phyloP scores from a whole-genome alignment of 1,140 invertebrate species.

The Matsumurasca onukii region DNA sequence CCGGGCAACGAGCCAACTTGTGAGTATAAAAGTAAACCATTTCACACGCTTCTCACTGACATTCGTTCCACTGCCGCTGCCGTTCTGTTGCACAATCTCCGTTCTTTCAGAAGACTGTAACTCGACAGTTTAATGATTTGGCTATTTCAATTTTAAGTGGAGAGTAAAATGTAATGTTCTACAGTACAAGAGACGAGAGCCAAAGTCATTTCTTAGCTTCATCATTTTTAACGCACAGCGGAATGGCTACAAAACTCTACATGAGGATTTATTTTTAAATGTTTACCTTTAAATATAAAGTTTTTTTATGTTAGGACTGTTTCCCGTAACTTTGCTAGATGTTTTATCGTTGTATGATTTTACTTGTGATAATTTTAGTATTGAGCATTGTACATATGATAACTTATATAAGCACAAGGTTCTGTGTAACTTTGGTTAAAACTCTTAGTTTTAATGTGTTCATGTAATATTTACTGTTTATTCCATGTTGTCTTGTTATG shows the following conservation, averaged over 20 bases:
- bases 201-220: background rate
- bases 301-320: background rate
- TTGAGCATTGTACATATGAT: background rate
- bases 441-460: too few species aligned
- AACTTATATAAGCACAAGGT: background rate
- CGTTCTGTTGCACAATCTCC: too few species aligned
- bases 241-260: background rate
- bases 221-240: background rate
- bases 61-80: too few species aligned
- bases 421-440: too few species aligned
- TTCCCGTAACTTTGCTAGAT: background rate
- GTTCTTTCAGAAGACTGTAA: too few species aligned
- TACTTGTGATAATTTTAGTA: background rate
- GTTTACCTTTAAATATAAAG: background rate
- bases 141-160: too few species aligned
- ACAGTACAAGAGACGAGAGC: too few species aligned
- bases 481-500: conserved; percentile 1
- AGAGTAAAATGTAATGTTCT: too few species aligned
- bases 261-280: background rate
- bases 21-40: too few species aligned
- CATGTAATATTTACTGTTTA: background rate
- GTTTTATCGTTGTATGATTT: background rate
- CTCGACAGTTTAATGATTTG: too few species aligned
- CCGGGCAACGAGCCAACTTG: too few species aligned
- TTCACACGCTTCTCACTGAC: too few species aligned